Percentiles rank a stretch among this genome's conserved stretches.
Evolutionary conservation across 1,140 invertebrate species (phyloP).

Genomic region (Heliconius hewitsoni): DNA sequence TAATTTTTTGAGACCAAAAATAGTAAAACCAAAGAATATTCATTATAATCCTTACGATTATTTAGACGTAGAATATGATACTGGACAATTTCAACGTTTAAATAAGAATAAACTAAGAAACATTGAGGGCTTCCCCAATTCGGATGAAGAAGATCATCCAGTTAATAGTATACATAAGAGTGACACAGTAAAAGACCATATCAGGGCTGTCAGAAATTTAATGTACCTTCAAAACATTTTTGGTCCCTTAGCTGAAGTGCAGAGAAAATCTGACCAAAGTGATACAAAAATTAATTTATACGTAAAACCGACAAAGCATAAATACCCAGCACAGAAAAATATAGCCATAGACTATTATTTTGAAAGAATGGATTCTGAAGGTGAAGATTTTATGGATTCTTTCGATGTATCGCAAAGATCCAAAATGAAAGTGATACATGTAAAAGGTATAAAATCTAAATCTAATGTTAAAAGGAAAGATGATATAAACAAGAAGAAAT

Average conservation of each 20-base stretch:
- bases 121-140: background rate
- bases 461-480: slow-evolving; percentile 8
- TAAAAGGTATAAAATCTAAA: slow-evolving; percentile 15
- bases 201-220: slow-evolving; percentile 47
- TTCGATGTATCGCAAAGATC: background rate
- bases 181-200: slow-evolving; percentile 42
- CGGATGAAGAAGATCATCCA: slow-evolving; percentile 32
- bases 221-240: slow-evolving; percentile 46
- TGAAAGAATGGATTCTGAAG: slow-evolving; percentile 33
- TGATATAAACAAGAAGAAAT: slow-evolving; percentile 6
- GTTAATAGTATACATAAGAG: slow-evolving; percentile 39
- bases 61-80: slow-evolving; percentile 46
- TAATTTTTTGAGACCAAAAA: slow-evolving; percentile 12
- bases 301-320: background rate
- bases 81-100: background rate
- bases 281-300: background rate
- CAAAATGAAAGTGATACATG: background rate
- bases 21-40: slow-evolving; percentile 16
- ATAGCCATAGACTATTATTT: slow-evolving; percentile 56
- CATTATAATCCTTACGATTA: slow-evolving; percentile 50
- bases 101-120: background rate
- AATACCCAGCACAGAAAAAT: background rate
- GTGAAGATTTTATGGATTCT: slow-evolving; percentile 15
- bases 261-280: slow-evolving; percentile 21
- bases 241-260: slow-evolving; percentile 27